Base-by-base conservation (phyloP, 1,140 invertebrate genomes). In the Holotrichia oblita region DNA sequence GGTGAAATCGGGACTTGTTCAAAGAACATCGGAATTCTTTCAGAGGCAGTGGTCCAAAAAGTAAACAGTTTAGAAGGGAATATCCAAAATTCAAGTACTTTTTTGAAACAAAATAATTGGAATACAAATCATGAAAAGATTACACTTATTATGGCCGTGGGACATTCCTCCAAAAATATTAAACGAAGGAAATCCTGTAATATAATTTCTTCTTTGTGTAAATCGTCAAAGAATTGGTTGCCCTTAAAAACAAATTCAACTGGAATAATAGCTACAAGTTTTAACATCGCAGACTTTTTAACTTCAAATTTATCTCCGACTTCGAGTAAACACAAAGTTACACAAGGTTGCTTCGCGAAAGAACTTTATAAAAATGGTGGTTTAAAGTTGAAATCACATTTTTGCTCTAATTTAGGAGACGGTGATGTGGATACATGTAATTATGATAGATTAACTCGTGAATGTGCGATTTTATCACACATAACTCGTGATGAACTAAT, bases 1-100 rank as follows among this genome's bases (percentile, higher is more conserved):
- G 61, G 17, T 27, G 61, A 64, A 64, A 64, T 17, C 61, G 6
- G 24, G 20, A 22, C 61, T 64, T 6, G 61, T 64, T 6, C 61
- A 64, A 22, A 20, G 61, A 9, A 64, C 61, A 22, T 64, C 61
- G 61, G 61, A 64, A 27, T 64, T 64, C 22, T 64, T 64, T 12
- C 61, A 64, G 9, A 14, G 61, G 8, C 61, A 64, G 10, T 64
- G 61, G 61, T 8, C 3, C 61, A 64, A 64, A 17, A 64, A 64
- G 22, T 64, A 27, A 64, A 22, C 6, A 12, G 6, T 14, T 7
- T 9, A 20, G 17, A 12, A 64, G 20, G 6, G 0, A 64, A 12
- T 20, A 64, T 20, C 22, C 17, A 7, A 20, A 4, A 64, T 22
- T 3, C 3, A 22, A 64, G 3, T 64, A 64, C 61, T 0, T 2